These are phyloP conservation scores for Lobophora halterata DNA, from an alignment of 2,888 invertebrate genomes.

Conservation along the genomic window DNA sequence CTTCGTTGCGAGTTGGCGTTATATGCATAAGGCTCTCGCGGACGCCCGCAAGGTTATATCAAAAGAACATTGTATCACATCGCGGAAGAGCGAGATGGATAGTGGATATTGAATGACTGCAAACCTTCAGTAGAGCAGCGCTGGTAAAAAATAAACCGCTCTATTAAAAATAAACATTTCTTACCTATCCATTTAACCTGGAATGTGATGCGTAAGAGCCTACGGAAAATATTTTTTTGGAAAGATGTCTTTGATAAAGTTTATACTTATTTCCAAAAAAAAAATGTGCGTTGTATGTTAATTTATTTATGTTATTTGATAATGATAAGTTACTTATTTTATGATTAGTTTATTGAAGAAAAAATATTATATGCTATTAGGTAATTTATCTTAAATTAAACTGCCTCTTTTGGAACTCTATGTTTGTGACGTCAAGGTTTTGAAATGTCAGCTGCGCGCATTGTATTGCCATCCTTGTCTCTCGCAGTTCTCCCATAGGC, in stretches of 20 bases:
- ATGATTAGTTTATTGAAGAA: too few relatives aligned
- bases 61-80: slow-evolving; percentile 60
- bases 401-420: slow-evolving; percentile 26
- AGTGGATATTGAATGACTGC: slow-evolving; percentile 55
- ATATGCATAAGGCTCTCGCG: slow-evolving; percentile 22
- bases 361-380: too few relatives aligned
- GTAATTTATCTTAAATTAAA: neutral
- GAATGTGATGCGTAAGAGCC: too few relatives aligned
- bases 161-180: too few relatives aligned
- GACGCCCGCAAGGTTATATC: slow-evolving; percentile 19
- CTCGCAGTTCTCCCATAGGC: slow-evolving; percentile 57
- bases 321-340: too few relatives aligned
- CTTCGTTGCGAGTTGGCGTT: slow-evolving; percentile 22
- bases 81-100: slow-evolving; percentile 63
- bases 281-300: too few relatives aligned
- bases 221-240: too few relatives aligned
- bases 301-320: too few relatives aligned
- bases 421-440: slow-evolving; percentile 58
- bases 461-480: slow-evolving; percentile 50
- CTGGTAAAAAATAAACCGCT: too few relatives aligned
- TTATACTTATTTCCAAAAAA: neutral
- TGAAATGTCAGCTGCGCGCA: slow-evolving; percentile 59
- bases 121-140: slow-evolving; percentile 40
- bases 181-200: too few relatives aligned
- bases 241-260: too few relatives aligned